Evolutionary conservation across 2,888 invertebrate species (phyloP).

Genomic region (Eulithis testata): DNA sequence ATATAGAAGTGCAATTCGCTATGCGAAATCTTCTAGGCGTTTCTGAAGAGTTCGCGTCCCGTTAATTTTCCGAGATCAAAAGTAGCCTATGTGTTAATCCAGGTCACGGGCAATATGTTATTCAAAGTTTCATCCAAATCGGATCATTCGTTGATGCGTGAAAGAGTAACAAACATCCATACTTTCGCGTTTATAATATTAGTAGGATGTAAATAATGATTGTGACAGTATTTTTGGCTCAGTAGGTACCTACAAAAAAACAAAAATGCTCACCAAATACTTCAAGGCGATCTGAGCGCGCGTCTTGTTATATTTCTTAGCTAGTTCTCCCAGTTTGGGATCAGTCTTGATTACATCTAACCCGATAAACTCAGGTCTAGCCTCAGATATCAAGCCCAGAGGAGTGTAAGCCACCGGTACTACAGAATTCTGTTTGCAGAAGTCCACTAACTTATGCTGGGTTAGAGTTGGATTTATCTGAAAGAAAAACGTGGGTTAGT

Average conservation of each 20-base stretch:
- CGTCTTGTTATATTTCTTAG: conserved; percentile 86
- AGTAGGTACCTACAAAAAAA: neutral
- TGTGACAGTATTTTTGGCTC: too few relatives aligned
- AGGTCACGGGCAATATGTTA: too few relatives aligned
- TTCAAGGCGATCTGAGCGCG: conserved; percentile 87
- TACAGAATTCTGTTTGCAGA: conserved; percentile 87
- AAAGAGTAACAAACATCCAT: too few relatives aligned
- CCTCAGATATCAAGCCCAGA: conserved; percentile 82
- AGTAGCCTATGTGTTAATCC: too few relatives aligned
- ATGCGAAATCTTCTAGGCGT: too few relatives aligned
- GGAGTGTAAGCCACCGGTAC: conserved; percentile 90
- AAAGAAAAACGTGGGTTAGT: conserved; percentile 18
- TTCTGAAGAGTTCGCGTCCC: too few relatives aligned
- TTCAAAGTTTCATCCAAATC: too few relatives aligned
- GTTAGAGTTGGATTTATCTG: conserved; percentile 88
- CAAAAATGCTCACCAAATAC: conserved; percentile 84
- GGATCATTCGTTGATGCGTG: too few relatives aligned
- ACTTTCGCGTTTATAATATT: neutral
- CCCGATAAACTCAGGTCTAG: conserved; percentile 73
- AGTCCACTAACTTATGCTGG: conserved; percentile 88
- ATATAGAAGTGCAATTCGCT: too few relatives aligned
- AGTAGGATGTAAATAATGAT: too few relatives aligned
- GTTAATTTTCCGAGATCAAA: too few relatives aligned
- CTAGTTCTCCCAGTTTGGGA: conserved; percentile 82
- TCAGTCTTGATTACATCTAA: conserved; percentile 85